phyloP scores from a whole-genome alignment of 2,113 vertebrate genomes.

The Dasypus novemcinctus region DNA sequence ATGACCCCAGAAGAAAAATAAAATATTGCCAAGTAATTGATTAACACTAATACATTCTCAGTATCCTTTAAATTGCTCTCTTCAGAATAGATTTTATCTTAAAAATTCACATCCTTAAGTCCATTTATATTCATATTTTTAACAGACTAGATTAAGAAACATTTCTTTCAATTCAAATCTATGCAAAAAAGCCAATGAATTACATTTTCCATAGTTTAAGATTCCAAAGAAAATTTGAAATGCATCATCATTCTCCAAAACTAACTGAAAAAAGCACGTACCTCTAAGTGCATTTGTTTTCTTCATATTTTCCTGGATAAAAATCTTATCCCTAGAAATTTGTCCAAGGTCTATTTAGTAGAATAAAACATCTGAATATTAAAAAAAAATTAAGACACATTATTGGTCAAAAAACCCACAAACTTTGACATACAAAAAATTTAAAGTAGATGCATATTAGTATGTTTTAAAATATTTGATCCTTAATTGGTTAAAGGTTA shows the following conservation, averaged over 20 bases:
- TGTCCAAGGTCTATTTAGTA: background rate
- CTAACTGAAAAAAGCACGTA: fast-evolving
- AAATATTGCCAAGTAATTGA: background rate
- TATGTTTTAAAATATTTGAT: no score
- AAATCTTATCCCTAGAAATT: background rate
- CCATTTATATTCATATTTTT: slow-evolving; percentile 40
- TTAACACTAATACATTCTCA: background rate
- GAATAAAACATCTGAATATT: background rate
- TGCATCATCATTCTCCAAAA: background rate
- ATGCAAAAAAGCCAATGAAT: slow-evolving; percentile 73
- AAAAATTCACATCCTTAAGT: background rate
- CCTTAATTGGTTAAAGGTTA: no score
- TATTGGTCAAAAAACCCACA: no score
- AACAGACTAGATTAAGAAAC: slow-evolving; percentile 37
- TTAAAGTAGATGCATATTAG: no score
- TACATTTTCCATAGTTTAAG: slow-evolving; percentile 38
- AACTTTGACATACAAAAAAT: no score
- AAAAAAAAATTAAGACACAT: background rate
- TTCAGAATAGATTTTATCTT: slow-evolving; percentile 8
- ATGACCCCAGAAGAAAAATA: background rate
- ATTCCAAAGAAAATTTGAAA: slow-evolving; percentile 52
- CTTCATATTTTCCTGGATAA: background rate
- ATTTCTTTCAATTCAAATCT: slow-evolving; percentile 75
- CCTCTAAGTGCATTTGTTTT: background rate
- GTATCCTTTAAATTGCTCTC: background rate